A percentile compares a stretch with the other conserved stretches of the same genome.
Conservation (phyloP, 2,797 vertebrate species). For the Phyllotis vaccarum region DNA sequence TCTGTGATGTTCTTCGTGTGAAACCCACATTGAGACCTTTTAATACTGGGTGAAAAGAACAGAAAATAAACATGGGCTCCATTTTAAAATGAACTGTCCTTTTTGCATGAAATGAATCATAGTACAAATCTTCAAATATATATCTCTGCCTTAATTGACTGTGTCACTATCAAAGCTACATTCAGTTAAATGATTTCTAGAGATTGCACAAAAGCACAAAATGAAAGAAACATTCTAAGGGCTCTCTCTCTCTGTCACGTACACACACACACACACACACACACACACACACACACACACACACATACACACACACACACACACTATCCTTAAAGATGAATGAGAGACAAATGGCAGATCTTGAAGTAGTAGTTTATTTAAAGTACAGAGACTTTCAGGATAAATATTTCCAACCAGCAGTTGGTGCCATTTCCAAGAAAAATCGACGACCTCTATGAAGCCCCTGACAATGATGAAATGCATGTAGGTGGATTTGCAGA, state of each 20-base stretch:
- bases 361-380: slow-evolving; percentile 95
- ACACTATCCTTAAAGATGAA: slow-evolving; percentile 91
- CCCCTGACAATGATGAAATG: slow-evolving; percentile 94
- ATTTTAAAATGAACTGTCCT: slow-evolving; percentile 72
- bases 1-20: slow-evolving; percentile 68
- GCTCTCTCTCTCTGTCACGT: slow-evolving; percentile 42
- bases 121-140: slow-evolving; percentile 73
- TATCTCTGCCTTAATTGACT: slow-evolving; percentile 81
- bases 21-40: slow-evolving; percentile 75
- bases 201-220: slow-evolving; percentile 77
- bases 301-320: slow-evolving; percentile 50
- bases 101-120: slow-evolving; percentile 75
- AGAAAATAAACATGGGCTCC: slow-evolving; percentile 48
- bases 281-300: slow-evolving; percentile 76
- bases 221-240: slow-evolving; percentile 82
- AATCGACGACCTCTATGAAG: slow-evolving; percentile 92
- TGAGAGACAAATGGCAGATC: slow-evolving; percentile 91
- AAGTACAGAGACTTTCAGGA: slow-evolving; percentile 93
- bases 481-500: slow-evolving; percentile 90
- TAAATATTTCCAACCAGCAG: slow-evolving; percentile 94
- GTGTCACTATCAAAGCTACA: slow-evolving; percentile 82
- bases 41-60: slow-evolving; percentile 60
- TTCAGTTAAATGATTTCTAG: slow-evolving; percentile 81
- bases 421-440: slow-evolving; percentile 92
- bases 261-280: slow-evolving; percentile 74